Percentiles rank a stretch among this genome's conserved stretches.
Conservation (phyloP, 2,113 vertebrate genomes). For the Hystrix cristata region DNA sequence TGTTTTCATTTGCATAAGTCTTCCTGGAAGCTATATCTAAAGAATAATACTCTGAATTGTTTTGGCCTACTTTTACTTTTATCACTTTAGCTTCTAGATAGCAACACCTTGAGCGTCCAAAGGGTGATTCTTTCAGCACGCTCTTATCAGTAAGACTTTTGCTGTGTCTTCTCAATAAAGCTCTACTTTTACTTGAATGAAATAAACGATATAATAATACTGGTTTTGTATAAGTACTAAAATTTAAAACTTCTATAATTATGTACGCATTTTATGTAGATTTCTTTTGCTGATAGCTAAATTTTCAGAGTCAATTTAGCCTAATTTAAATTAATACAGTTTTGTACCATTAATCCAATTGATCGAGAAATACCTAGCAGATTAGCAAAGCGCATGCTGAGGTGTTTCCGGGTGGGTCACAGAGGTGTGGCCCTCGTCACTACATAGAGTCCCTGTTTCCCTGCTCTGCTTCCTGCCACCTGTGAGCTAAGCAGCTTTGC, state of each 20-base stretch:
- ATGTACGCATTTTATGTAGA: neutral
- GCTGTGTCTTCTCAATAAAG: neutral
- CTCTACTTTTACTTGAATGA: neutral
- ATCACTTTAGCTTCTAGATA: neutral
- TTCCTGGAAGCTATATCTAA: neutral
- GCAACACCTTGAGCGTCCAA: neutral
- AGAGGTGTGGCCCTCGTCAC: neutral
- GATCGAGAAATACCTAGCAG: neutral
- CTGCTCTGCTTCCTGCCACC: neutral
- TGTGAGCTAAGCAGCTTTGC: neutral
- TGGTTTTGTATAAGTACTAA: neutral
- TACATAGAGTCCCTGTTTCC: fast-evolving
- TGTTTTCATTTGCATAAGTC: neutral
- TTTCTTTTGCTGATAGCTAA: neutral
- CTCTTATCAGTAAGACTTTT: neutral
- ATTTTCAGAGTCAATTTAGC: neutral
- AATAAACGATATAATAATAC: neutral
- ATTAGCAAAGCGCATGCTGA: neutral
- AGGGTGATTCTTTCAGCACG: neutral
- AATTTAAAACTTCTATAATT: neutral
- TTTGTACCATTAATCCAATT: neutral
- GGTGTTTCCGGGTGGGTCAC: neutral
- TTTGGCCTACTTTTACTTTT: neutral
- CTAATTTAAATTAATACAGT: neutral
- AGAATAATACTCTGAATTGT: neutral